Conservation (phyloP, 2,888 invertebrate genomes). For the Anthophora plumipes region DNA sequence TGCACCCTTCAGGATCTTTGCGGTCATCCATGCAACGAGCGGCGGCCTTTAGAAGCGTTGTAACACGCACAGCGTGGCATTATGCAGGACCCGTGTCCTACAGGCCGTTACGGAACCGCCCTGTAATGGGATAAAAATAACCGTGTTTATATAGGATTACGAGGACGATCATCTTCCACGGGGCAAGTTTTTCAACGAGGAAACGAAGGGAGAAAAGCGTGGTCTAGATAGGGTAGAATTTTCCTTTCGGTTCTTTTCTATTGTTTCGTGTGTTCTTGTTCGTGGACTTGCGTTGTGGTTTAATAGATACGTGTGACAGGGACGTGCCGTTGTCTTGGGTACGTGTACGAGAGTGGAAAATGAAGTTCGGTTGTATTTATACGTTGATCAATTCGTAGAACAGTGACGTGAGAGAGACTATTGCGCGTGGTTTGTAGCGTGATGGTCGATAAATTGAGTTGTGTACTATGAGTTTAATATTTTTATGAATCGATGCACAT, state of each 20-base stretch:
- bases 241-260: constrained; percentile 29
- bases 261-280: too few relatives aligned
- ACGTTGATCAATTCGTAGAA: constrained; percentile 45
- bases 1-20: constrained; percentile 70
- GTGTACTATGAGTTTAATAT: background rate
- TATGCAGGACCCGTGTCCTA: constrained; percentile 60
- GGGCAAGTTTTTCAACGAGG: constrained; percentile 35
- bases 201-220: constrained; percentile 26
- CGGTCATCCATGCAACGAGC: constrained; percentile 66
- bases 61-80: constrained; percentile 60
- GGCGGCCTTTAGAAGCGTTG: constrained; percentile 63
- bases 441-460: constrained; percentile 15
- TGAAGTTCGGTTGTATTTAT: constrained; percentile 18
- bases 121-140: constrained; percentile 77
- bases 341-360: background rate
- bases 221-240: constrained; percentile 39
- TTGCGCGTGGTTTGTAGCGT: constrained; percentile 14
- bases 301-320: constrained; percentile 52
- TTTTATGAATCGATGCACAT: background rate
- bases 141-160: constrained; percentile 77
- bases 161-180: constrained; percentile 66
- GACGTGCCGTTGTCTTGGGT: constrained; percentile 43
- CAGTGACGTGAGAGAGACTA: constrained; percentile 21
- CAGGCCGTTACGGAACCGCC: constrained; percentile 69
- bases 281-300: background rate